Evolutionary conservation across 2,888 invertebrate genomes (phyloP).

Genomic region (Hedya salicella): DNA sequence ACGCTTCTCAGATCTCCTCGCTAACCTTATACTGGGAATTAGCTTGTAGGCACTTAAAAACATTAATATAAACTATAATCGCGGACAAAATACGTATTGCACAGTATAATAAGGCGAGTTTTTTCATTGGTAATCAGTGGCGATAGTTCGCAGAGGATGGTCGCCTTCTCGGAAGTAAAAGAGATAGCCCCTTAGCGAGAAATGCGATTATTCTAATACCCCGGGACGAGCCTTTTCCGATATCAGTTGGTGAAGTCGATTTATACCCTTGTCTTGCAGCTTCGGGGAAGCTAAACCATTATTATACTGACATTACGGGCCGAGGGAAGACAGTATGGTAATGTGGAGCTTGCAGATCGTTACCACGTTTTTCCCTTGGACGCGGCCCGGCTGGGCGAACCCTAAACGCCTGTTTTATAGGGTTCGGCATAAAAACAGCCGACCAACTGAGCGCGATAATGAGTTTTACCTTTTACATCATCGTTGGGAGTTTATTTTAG

Average conservation of each 20-base stretch:
- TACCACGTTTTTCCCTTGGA: conserved; percentile 13
- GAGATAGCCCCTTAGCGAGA: conserved; percentile 77
- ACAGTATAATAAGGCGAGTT: conserved; percentile 50
- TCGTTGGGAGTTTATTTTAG: conserved; percentile 16
- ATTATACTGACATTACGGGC: conserved; percentile 21
- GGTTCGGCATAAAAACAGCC: conserved; percentile 32
- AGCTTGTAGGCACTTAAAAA: conserved; percentile 30
- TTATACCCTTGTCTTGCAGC: conserved; percentile 24
- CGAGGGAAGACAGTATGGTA: conserved; percentile 13
- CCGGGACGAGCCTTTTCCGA: conserved; percentile 75
- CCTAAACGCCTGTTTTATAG: conserved; percentile 25
- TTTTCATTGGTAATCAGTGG: conserved; percentile 76
- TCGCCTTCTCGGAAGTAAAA: conserved; percentile 81
- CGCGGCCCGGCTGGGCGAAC: conserved; percentile 20
- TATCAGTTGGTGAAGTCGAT: conserved; percentile 60
- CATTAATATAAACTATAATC: conserved; percentile 34
- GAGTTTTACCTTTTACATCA: conserved; percentile 30
- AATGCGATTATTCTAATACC: conserved; percentile 82
- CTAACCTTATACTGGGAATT: conserved; percentile 34
- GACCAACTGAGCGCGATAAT: conserved; percentile 37
- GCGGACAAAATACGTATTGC: conserved; percentile 36
- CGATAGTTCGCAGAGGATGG: conserved; percentile 78
- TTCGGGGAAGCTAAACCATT: conserved; percentile 30
- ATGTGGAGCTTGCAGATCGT: conserved; percentile 22
- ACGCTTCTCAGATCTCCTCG: conserved; percentile 38